Conservation (phyloP, 2,113 vertebrate species). For the Machaerirhynchus nigripectus region DNA sequence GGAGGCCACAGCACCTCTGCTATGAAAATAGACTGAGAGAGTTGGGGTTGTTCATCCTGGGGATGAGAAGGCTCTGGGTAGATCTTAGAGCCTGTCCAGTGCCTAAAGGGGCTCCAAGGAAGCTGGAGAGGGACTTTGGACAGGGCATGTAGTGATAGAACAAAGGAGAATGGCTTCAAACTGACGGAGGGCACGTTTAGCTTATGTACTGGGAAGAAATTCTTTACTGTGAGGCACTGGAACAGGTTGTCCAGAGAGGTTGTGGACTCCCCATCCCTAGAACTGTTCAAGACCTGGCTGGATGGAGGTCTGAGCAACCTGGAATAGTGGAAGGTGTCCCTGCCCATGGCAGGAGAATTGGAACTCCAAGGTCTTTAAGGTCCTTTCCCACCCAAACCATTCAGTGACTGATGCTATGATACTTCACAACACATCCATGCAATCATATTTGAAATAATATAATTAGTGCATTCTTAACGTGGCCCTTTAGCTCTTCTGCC, state of each 20-base stretch:
- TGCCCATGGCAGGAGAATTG: background rate
- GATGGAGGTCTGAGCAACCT: background rate
- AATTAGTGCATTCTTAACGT: background rate
- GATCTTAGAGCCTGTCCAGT: background rate
- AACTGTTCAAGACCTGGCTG: background rate
- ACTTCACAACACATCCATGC: background rate
- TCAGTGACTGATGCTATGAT: background rate
- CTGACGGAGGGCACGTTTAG: background rate
- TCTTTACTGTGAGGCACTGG: background rate
- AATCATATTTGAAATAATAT: background rate
- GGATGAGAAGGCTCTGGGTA: background rate
- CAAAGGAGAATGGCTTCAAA: background rate
- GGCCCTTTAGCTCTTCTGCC: background rate
- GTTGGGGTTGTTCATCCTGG: background rate
- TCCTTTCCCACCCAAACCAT: background rate
- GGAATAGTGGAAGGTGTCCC: background rate
- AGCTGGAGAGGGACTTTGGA: background rate
- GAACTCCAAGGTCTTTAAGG: background rate
- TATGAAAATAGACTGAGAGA: background rate
- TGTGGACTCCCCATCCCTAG: background rate
- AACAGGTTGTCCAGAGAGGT: background rate
- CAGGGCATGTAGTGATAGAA: background rate
- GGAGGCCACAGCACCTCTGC: background rate
- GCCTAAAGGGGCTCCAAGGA: background rate
- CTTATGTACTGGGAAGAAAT: background rate